A percentile compares a stretch with the other conserved stretches of the same genome.
Evolutionary conservation across 2,888 invertebrate species (phyloP).

Genomic region (Dorcus hopei): DNA sequence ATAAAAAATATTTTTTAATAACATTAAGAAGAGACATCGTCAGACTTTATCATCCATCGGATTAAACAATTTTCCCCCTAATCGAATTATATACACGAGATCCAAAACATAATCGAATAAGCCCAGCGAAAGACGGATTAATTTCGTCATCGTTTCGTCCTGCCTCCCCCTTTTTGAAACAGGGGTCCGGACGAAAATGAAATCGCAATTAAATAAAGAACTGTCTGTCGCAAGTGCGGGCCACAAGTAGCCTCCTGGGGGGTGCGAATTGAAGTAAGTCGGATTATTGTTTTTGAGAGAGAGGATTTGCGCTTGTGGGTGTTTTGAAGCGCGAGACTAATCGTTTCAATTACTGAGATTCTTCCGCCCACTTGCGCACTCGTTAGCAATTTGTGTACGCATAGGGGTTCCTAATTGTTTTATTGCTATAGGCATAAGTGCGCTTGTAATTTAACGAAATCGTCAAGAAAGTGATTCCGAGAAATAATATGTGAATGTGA

Average conservation of each 20-base stretch:
- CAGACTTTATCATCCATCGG: too few species aligned
- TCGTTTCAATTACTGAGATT: constrained; percentile 34
- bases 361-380: constrained; percentile 28
- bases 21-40: too few species aligned
- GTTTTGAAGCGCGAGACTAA: constrained; percentile 30
- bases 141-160: too few species aligned
- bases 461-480: too few species aligned
- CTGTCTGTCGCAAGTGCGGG: constrained; percentile 11
- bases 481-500: too few species aligned
- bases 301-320: constrained; percentile 28
- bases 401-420: constrained; percentile 24
- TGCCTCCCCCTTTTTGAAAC: not conserved
- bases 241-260: constrained; percentile 18
- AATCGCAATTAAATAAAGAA: constrained; percentile 20
- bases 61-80: too few species aligned
- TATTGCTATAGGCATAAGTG: constrained; percentile 9
- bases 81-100: too few species aligned
- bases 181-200: constrained; percentile 13
- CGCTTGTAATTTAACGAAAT: not conserved
- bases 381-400: constrained; percentile 21
- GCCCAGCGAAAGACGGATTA: too few species aligned
- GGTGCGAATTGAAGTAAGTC: constrained; percentile 28
- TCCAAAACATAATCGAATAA: too few species aligned
- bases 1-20: too few species aligned
- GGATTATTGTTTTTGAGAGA: constrained; percentile 32